A percentile compares a stretch with the other conserved stretches of the same genome.
These are phyloP conservation scores for Aurelia aurita DNA, from an alignment of 30 jellyfish, hydroid and myxozoan species.

Conservation along the genomic window DNA sequence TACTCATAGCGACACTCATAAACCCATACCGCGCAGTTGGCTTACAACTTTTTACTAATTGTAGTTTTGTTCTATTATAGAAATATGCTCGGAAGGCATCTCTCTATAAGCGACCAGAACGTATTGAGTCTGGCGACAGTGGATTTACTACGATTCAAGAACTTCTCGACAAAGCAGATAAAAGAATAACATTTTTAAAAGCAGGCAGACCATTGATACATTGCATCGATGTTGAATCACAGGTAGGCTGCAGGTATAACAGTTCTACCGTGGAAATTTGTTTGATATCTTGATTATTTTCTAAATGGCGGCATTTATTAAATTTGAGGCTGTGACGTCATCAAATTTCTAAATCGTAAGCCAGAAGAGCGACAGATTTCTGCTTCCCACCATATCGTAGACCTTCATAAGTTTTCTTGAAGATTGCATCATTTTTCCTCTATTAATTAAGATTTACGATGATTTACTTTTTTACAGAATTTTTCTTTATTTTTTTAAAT, in stretches of 20 bases:
- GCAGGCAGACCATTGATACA: constrained; percentile 75
- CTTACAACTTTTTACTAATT: neutral
- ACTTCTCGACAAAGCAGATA: constrained; percentile 57
- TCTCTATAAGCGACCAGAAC: neutral
- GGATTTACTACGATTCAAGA: constrained; percentile 69
- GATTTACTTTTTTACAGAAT: no score
- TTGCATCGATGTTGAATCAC: constrained; percentile 23
- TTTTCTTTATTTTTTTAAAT: no score
- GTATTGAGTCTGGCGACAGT: constrained; percentile 35
- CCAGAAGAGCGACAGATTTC: no score
- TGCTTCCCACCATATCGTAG: no score
- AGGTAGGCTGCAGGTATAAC: neutral
- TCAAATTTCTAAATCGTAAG: no score
- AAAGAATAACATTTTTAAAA: constrained; percentile 38
- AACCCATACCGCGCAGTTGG: neutral
- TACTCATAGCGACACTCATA: no score
- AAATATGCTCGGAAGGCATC: neutral
- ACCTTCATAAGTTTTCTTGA: no score
- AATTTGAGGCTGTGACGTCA: no score
- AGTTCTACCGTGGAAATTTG: neutral
- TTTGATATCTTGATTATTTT: no score
- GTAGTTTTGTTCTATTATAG: neutral
- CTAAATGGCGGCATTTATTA: no score
- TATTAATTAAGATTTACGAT: no score
- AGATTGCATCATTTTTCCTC: no score